Evolutionary conservation across 2,888 invertebrate genomes (phyloP).

Genomic region (Listrodromus nycthemerus): DNA sequence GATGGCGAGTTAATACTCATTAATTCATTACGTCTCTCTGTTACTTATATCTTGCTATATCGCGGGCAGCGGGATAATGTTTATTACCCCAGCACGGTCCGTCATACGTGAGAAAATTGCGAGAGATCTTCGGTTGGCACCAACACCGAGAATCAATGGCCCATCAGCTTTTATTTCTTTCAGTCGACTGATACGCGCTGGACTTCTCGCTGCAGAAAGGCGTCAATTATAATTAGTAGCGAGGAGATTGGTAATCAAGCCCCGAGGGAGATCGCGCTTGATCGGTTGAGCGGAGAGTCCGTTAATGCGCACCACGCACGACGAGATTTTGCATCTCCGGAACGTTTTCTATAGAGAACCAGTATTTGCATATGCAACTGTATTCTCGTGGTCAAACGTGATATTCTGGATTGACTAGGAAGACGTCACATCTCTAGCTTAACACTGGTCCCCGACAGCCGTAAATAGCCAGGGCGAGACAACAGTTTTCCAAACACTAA

Average conservation of each 20-base stretch:
- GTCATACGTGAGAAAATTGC: constrained; percentile 30
- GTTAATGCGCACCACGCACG: constrained; percentile 47
- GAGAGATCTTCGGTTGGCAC: background rate
- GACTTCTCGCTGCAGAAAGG: constrained; percentile 75
- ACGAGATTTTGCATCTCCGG: constrained; percentile 34
- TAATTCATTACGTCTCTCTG: background rate
- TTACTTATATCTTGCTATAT: background rate
- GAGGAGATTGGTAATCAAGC: constrained; percentile 84
- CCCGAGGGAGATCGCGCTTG: constrained; percentile 80
- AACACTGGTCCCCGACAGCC: no score
- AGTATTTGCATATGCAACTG: background rate
- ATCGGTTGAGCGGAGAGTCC: constrained; percentile 20
- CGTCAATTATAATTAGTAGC: constrained; percentile 84
- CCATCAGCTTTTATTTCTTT: constrained; percentile 35
- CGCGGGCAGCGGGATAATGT: background rate
- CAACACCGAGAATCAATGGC: background rate
- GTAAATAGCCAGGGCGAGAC: no score
- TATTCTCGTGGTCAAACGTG: constrained; percentile 29
- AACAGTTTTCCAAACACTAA: no score
- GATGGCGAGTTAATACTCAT: background rate
- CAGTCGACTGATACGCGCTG: constrained; percentile 59
- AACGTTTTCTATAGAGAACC: background rate
- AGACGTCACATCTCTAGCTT: no score
- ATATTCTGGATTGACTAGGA: no score
- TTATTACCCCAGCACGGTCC: background rate